Base-by-base conservation (phyloP, 2,113 vertebrate genomes). In the Ornithorhynchus anatinus region DNA sequence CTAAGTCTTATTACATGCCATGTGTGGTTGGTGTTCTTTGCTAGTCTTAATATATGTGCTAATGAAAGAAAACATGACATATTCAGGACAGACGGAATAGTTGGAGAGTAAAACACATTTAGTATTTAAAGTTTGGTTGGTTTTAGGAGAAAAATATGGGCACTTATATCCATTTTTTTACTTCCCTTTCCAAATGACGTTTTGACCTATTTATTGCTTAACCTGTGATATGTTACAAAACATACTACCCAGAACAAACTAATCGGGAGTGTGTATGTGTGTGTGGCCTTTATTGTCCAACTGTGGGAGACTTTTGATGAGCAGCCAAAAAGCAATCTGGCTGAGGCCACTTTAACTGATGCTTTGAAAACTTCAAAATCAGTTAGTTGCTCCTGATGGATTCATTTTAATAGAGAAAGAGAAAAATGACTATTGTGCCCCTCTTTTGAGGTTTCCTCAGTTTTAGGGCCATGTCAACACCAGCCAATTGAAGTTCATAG, bases 71-170 rank as follows among this genome's bases (percentile, higher is more conserved):
- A 58, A 4, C 17, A 10, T 4, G 12, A n/a, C 11, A 11, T 40
- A 50, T 44, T 39, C 50, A 40, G 37, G 54, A 38, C 40, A 33
- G 71, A 66, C 32, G 67, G 54, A 63, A 23, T 35, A 32, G 69
- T 79, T 69, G 16, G 51, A 75, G 69, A 73, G 57, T 32, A 60
- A 25, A 62, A 59, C 22, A 47, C 37, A 58, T 82, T 86, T 77
- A 67, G 59, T 52, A 42, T 77, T 77, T 31, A 60, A 22, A 59
- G 61, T 54, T 59, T 84, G 79, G 72, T 47, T 67, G 23, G 29
- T 64, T 77, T 36, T 69, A 85, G n/a, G 52, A 58, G 72, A 81
- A 81, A 85, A 82, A 79, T 77, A 53, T 69, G 66, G 79, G 60
- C 67, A 58, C n/a, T 75, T 83, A 65, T 76, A 62, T 79, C 48